Evolutionary conservation across 2,888 invertebrate species (phyloP), one percentile per base, ranked within the genome.

Genomic region (Hirtodrosophila alboralis): DNA sequence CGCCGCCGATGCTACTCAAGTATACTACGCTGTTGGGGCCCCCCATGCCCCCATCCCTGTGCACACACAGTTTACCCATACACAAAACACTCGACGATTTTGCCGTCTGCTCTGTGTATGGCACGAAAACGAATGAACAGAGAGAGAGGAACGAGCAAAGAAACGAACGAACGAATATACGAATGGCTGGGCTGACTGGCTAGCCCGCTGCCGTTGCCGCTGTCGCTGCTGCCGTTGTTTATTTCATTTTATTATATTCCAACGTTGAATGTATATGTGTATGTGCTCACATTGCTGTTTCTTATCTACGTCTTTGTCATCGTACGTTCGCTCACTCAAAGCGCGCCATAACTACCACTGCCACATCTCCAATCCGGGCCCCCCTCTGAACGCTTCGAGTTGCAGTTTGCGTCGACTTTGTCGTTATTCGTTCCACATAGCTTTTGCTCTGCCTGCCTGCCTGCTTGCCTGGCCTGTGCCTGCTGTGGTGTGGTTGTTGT

Each of bases 221-320:
- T 52, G 18, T n/a, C 41, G 16, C 40, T 49, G 48, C 40, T 47
- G 37, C 51, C 56, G 45, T 60, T 73, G 73, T 65, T 68, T 71
- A 73, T 73, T 74, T 71, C 75, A 69, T 79, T 80, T 79, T 84
- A 84, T 79, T 81, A 75, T 79, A 72, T 74, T 81, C 57, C 56
- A 64, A 67, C 76, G 58, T 75, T 79, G 41, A 68, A 43, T 70
- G 62, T 67, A 60, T 49, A 36, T 30, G 8, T 54, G 45, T 56
- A 30, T 54, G 60, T 72, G 66, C 65, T 71, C 75, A 63, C 75
- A 78, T 78, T 85, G 81, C 76, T 86, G 75, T 84, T 87, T 84
- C 87, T 86, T 86, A 84, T 86, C 81, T 78, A 76, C 86, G 80
- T 75, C 77, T 79, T 85, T 79, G 83, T 86, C 87, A 84, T 85